Evolutionary conservation across 2,113 vertebrate genomes (phyloP), one percentile per base, ranked within the genome.

Genomic region (Cavia porcellus): DNA sequence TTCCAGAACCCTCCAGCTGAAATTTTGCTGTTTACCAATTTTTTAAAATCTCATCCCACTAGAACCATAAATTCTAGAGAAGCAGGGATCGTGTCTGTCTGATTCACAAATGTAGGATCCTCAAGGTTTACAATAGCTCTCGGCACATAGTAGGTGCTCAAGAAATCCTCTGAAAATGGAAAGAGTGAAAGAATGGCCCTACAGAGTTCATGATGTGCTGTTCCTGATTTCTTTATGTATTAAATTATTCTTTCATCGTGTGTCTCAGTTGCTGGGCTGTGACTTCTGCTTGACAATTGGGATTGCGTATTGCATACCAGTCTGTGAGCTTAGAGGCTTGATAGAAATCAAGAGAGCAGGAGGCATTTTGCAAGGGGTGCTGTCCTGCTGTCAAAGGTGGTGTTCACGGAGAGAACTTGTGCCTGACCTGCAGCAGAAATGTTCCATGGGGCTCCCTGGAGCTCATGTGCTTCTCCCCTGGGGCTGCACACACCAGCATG

Each of bases 161-260:
- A 70, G 61, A 90, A 80, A 90, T 22, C 57, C 47, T 59, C 35
- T 6, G 80, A 79, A 25, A 38, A 47, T 5, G 68, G 61, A 28
- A 87, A 74, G 35, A 74, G 28, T 38, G 62, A 80, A 86, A 15
- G 8, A 15, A 20, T 47, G 42, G 79, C 59, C 50, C 82, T 35
- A 52, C 10, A 1, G 74, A 70, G 62, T 55, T 86, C 30, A 12
- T 10, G 0, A 6, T 0, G 0, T 8, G 19, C 22, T 24, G 42
- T 14, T 95, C 77, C 80, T 14, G 10, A 62, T 24, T 70, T 89
- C 80, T 61, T 42, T 90, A 79, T 8, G 45, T 24, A 64, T 42
- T 28, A 77, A 72, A n/a, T 19, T 62, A 42, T 47, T 72, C 25
- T 55, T 25, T 1, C 10, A 2, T 12, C 14, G 10, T 24, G 14